Evolutionary conservation across 2,888 invertebrate genomes (phyloP), one percentile per base, ranked within the genome.

Genomic region (Oscheius sp.): DNA sequence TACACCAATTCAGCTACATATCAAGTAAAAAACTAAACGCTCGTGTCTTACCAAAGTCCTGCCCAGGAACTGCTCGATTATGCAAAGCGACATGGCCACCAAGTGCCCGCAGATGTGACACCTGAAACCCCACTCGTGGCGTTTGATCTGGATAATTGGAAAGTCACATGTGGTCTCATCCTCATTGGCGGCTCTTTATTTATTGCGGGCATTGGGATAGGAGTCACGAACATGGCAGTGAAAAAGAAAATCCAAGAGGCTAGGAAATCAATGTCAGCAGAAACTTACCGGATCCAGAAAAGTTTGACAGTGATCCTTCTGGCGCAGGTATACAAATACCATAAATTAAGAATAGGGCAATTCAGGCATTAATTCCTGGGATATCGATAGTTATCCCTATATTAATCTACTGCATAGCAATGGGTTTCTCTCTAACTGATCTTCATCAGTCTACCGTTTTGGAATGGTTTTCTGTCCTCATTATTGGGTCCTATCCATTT

Each of bases 251-350:
- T 59, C 16, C 27, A n/a, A 9, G 59, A 59, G 21, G n/a, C 6
- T 2, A 27, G 41, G 59, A n/a, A 13, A 35, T 29, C 16, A 13
- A 59, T 59, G 59, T 59, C 59, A 7, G 21, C 13, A 35, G 59
- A 59, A 35, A 59, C 59, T 9, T 59, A 18, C 35, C 27, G 59
- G 16, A 59, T 59, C 35, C 59, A 59, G 21, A 59, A 59, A 35
- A 59, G 59, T 16, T 59, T 59, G 41, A 59, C 59, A n/a, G 16
- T 13, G n/a, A 21, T 59, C n/a, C 35, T 59, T 6, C n/a, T 59
- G 29, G 59, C 59, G 0, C 59, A 59, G 59, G 59, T 59, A n/a
- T n/a, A n/a, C n/a, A n/a, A n/a, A n/a, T n/a, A n/a, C n/a, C n/a
- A n/a, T n/a, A n/a, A n/a, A n/a, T n/a, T 55, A 23, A 23, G 6